Percentiles rank a stretch among this genome's conserved stretches.
phyloP scores from a whole-genome alignment of 2,113 vertebrate species.

The Patagioenas fasciata region DNA sequence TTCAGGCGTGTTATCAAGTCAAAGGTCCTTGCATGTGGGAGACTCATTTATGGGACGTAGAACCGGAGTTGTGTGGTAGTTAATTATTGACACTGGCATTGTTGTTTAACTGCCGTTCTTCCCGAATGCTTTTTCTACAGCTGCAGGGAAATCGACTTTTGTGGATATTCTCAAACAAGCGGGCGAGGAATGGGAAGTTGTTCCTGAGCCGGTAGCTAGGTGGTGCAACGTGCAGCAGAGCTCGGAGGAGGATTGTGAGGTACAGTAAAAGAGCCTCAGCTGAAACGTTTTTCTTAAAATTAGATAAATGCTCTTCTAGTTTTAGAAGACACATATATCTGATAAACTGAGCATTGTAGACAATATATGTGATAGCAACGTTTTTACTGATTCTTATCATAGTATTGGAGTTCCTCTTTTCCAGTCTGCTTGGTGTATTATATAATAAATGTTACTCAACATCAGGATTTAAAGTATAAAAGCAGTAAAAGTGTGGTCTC shows the following conservation, averaged over 20 bases:
- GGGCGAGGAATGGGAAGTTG: constrained; percentile 88
- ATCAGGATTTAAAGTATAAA: neutral
- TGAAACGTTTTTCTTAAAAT: neutral
- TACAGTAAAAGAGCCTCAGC: constrained; percentile 40
- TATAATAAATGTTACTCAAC: neutral
- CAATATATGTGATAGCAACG: fast-evolving
- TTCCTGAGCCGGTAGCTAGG: constrained; percentile 90
- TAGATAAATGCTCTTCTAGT: neutral
- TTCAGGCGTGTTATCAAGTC: neutral
- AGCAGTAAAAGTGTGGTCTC: fast-evolving
- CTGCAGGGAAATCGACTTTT: constrained; percentile 92
- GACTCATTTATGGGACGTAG: fast-evolving
- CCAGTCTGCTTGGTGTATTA: neutral
- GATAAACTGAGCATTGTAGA: no score
- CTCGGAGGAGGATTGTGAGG: constrained; percentile 85
- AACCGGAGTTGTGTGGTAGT: fast-evolving
- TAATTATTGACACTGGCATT: neutral
- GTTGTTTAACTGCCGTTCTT: neutral
- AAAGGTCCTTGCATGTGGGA: fast-evolving
- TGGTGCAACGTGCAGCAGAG: constrained; percentile 93
- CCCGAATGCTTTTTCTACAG: constrained; percentile 61
- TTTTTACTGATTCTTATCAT: neutral
- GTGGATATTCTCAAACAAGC: constrained; percentile 85
- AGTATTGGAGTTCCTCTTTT: neutral
- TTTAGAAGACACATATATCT: neutral